Base-by-base conservation (phyloP, 1,140 invertebrate species). In the Planococcus citri region DNA sequence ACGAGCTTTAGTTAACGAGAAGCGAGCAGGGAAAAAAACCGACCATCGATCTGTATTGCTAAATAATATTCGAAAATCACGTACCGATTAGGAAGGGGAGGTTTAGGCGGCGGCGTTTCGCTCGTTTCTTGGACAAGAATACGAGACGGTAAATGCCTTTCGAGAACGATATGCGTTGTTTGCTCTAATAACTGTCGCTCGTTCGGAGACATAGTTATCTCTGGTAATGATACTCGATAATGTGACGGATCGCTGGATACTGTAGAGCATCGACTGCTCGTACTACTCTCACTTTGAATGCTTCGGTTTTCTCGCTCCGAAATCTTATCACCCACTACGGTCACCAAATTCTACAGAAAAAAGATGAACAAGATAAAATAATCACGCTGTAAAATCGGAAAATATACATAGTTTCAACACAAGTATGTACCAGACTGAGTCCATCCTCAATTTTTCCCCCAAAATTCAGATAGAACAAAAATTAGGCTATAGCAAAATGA, bases 161-260 rank as follows among this genome's bases (percentile, higher is more conserved):
- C 71, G 3, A 76, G 71, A 9, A 72, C 72, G 61, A 68, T 78
- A 77, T 69, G 81, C 9, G 81, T 82, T 3, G 81, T 83, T 76
- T 85, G 81, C 73, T 85, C 87, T 71, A 89, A 78, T 72, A 87
- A 83, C 72, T 87, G 84, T 61, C 85, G 80, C 78, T 89, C 87
- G 70, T 86, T 84, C 22, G 89, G 88, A 73, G 89, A 91, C 72
- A 91, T 76, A 4, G 88, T 87, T 73, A 95, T 94, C 79, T 95
- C 92, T 64, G 87, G 87, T 68, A 89, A 78, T 41, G 87, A 88
- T 75, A 83, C 85, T 74, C 86, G 79, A 75, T 87, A 84, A 33
- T 81, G 60, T 17, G 60, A 64, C 20, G 60, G 27, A 68, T 68
- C 33, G 21, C 33, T 69, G 8, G 41, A 61, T 33, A 27, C 64